Base-by-base conservation (phyloP, 2,797 vertebrate species). In the Fistularia commersonii region DNA sequence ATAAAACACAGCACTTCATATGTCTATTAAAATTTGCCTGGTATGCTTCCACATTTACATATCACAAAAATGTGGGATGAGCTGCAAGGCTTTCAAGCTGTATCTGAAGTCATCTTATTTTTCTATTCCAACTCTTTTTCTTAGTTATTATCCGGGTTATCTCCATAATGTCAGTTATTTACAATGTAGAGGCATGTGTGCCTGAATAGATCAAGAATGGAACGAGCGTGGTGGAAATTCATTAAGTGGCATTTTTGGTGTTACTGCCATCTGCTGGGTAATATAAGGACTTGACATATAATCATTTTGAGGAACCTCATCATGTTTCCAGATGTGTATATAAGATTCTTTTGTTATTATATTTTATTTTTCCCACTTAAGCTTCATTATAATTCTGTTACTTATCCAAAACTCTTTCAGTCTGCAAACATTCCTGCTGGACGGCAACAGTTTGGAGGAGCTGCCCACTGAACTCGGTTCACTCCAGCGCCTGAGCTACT, bases 401-500 rank as follows among this genome's bases (percentile, higher is more conserved):
- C 14, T 23, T 48, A 6, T 38, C 8, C 7, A 9, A 10, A 8
- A 23, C 32, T 61, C 12, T 69, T 40, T 75, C 80, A 98, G 96
- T 73, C 88, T 98, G 79, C 96, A 98, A 90, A 98, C 95, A 0
- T 93, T 99, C 87, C 86, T 99, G 69, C 76, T 99, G 80, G 96
- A 99, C 53, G 97, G 97, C 48, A 99, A 99, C 87, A 91, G 89
- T 77, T 89, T 99, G n/a, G 88, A 84, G n/a, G 87, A 88, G 36
- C 92, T 99, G 63, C 96, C 96, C 50, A 74, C 63, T 7, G 95
- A 98, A 78, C 73, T 99, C 80, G 93, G 93, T 48, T 92, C 87
- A 50, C 92, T 98, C 72, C 90, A 90, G 67, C 90, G 93, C 54
- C 92, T 99, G 32, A 89, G 83, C 68, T 99, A 98, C 13, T 73